A percentile compares a stretch with the other conserved stretches of the same genome.
Conservation (phyloP, 1,140 invertebrate genomes). For the Drosophila neocordata region DNA sequence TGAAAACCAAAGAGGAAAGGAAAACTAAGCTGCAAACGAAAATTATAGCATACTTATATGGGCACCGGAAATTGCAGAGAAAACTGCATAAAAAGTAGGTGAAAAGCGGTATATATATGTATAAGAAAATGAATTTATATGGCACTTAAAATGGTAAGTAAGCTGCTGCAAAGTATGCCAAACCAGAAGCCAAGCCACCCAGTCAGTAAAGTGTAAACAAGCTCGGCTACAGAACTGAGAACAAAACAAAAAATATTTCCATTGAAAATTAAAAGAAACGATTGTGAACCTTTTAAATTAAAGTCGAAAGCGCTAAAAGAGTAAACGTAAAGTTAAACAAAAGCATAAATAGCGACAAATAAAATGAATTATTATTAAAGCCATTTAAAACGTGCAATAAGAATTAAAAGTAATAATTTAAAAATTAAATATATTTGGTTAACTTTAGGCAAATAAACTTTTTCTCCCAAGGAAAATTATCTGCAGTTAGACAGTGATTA, state of each 20-base stretch:
- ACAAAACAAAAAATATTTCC: too few species aligned
- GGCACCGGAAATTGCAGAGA: constrained; percentile 11
- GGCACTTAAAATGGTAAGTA: constrained; percentile 53
- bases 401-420: too few species aligned
- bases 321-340: not conserved
- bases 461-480: too few species aligned
- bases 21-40: constrained; percentile 41
- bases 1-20: not conserved
- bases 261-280: constrained; percentile 42
- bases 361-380: not conserved
- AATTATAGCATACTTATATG: constrained; percentile 58
- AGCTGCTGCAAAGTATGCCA: constrained; percentile 24
- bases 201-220: constrained; percentile 42
- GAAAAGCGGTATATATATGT: constrained; percentile 33
- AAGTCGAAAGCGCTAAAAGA: constrained; percentile 6
- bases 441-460: too few species aligned
- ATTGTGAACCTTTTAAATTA: constrained; percentile 39
- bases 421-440: too few species aligned
- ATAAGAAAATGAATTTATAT: constrained; percentile 55
- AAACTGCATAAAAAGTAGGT: constrained; percentile 64
- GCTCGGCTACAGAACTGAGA: constrained; percentile 31
- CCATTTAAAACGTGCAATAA: not conserved
- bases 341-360: not conserved
- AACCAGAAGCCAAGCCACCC: not conserved
- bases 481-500: too few species aligned